Evolutionary conservation across 2,797 vertebrate species (phyloP).

Genomic region (Dallia pectoralis): DNA sequence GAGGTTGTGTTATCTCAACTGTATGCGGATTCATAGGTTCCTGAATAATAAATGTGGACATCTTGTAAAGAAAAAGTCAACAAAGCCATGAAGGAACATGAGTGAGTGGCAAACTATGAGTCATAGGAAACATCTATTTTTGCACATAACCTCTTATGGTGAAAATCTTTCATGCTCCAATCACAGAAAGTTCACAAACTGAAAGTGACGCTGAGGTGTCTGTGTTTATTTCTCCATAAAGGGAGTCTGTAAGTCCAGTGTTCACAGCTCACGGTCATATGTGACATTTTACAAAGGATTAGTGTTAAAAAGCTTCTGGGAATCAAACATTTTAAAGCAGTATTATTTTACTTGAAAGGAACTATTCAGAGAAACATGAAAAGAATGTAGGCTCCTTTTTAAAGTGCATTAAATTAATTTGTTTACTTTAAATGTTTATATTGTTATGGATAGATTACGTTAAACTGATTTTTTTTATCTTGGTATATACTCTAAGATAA

Average conservation of each 20-base stretch:
- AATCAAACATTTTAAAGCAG: conserved; percentile 9
- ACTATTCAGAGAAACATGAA: not conserved
- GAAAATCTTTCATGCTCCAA: conserved; percentile 23
- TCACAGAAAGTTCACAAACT: conserved; percentile 15
- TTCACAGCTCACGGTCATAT: not conserved
- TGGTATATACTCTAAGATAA: conserved; percentile 25
- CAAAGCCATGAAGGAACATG: not conserved
- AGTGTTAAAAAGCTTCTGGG: not conserved
- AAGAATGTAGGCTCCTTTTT: not conserved
- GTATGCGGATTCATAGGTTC: not conserved
- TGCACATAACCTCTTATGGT: conserved; percentile 25
- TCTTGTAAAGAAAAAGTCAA: not conserved
- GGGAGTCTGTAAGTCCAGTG: not conserved
- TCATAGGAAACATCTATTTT: conserved; percentile 30
- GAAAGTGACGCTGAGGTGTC: conserved; percentile 14
- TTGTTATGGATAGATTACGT: not conserved
- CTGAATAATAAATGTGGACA: not conserved
- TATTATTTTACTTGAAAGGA: not conserved
- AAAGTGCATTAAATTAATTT: not conserved
- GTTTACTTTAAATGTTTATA: conserved; percentile 11
- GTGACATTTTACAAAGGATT: not conserved
- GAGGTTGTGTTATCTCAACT: not conserved
- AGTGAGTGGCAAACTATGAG: conserved; percentile 21
- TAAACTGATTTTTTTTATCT: not conserved
- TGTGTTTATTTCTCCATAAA: conserved; percentile 9